Base-by-base conservation (phyloP, 2,888 invertebrate species). In the Stenurella melanura region DNA sequence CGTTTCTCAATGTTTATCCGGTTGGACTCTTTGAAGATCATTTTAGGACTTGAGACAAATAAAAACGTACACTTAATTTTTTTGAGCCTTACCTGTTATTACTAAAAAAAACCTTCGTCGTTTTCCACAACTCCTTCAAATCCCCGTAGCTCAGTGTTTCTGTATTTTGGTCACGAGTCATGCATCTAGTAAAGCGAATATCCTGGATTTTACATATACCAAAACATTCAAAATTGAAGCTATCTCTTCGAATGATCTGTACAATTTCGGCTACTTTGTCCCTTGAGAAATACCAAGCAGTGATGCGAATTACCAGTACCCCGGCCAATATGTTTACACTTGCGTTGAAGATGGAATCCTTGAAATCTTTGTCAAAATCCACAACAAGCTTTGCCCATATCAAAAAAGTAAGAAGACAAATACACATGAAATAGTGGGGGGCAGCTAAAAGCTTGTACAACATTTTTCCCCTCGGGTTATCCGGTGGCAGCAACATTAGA, bases 221-320 rank as follows among this genome's bases (percentile, higher is more conserved):
- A 42, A 78, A 78, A 42, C 75, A 78, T 11, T 56, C n/a, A 56
- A 78, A 78, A 18, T 73, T 38, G 58, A 78, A 78, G 12, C 57
- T 58, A 3, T 57, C 18, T 54, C 75, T 73, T 2, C 54, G 18
- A 10, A 78, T 66, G 7, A 73, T 50, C 0, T 19, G 11, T 19
- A 10, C 50, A 12, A 78, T 61, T 18, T 69, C 26, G 42, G 54
- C 69, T 6, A 73, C 7, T 26, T 69, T 54, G 6, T 26, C 12
- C 38, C n/a, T 73, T 10, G 42, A 70, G 15, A 78, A 34, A 57
- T 57, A 42, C 69, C 73, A 78, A n/a, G 66, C 34, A 1, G 64
- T 18, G 12, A 66, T 70, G 21, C 78, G 54, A 56, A 66, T 69
- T 15, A 68, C 34, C 11, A 73, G n/a, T 19, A 78, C 72, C 1